Percentiles rank a stretch among this genome's conserved stretches.
phyloP scores from a whole-genome alignment of 2,113 vertebrate species.

The Egretta garzetta region DNA sequence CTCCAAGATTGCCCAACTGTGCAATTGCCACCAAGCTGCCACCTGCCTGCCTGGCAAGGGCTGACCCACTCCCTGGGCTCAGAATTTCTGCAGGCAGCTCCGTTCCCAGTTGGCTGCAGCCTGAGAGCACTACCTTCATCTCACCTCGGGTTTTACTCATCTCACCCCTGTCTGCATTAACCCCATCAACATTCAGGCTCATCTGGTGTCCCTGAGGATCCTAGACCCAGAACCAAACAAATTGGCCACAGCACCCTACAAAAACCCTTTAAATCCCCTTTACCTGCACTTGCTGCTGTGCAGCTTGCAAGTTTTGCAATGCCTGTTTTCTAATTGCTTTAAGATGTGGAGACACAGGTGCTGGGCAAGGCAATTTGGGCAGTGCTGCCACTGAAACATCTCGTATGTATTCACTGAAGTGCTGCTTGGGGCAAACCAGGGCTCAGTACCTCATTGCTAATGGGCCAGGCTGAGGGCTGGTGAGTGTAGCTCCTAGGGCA shows the following conservation, averaged over 20 bases:
- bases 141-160: not conserved
- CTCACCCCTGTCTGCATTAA: not conserved
- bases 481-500: not conserved
- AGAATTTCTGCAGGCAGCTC: not conserved
- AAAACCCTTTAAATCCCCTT: not conserved
- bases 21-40: not conserved
- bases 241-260: not conserved
- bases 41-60: not conserved
- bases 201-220: not conserved
- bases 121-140: not conserved
- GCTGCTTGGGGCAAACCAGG: not conserved
- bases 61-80: not conserved
- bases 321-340: not conserved
- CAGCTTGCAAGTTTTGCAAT: not conserved
- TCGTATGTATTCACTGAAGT: fast-evolving
- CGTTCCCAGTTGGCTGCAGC: not conserved
- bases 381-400: not conserved
- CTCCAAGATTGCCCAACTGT: conserved; percentile 4
- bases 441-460: not conserved
- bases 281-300: not conserved
- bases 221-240: not conserved
- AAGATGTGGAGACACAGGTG: not conserved
- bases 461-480: not conserved
- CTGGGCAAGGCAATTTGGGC: not conserved
- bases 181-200: not conserved